These are phyloP conservation scores for Cylas formicarius DNA, from an alignment of 1,140 invertebrate genomes.

Conservation along the genomic window DNA sequence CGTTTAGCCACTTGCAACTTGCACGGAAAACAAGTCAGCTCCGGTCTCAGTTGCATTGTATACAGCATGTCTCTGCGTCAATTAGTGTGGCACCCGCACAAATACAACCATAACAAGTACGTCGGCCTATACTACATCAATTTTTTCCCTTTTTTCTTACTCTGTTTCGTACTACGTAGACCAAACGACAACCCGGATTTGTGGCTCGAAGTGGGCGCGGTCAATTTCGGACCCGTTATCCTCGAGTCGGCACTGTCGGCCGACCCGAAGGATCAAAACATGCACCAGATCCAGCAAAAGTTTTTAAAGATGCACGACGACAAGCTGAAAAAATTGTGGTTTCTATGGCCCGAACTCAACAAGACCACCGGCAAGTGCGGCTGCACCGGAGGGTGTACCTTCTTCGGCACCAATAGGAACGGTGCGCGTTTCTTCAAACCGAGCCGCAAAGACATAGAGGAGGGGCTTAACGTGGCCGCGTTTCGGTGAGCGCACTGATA, in stretches of 20 bases:
- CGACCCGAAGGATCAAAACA: slow-evolving; percentile 64
- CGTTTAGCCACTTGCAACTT: slow-evolving; percentile 88
- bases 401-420: slow-evolving; percentile 87
- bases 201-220: slow-evolving; percentile 91
- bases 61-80: slow-evolving; percentile 70
- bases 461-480: slow-evolving; percentile 74
- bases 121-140: slow-evolving; percentile 19
- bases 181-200: slow-evolving; percentile 52
- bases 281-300: slow-evolving; percentile 69
- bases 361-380: slow-evolving; percentile 72
- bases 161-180: slow-evolving; percentile 9
- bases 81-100: slow-evolving; percentile 50
- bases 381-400: slow-evolving; percentile 88
- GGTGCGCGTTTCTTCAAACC: slow-evolving; percentile 84
- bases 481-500: slow-evolving; percentile 53
- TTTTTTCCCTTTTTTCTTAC: slow-evolving; percentile 17
- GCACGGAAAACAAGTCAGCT: slow-evolving; percentile 82
- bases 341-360: slow-evolving; percentile 71
- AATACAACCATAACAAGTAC: slow-evolving; percentile 38
- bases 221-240: slow-evolving; percentile 81
- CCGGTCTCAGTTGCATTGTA: slow-evolving; percentile 81
- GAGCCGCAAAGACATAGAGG: slow-evolving; percentile 65
- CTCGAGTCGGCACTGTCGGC: slow-evolving; percentile 86
- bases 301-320: slow-evolving; percentile 87
- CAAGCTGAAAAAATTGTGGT: slow-evolving; percentile 83